These are phyloP conservation scores for Cephonodes hylas DNA, from an alignment of 2,888 invertebrate species.

Conservation along the genomic window DNA sequence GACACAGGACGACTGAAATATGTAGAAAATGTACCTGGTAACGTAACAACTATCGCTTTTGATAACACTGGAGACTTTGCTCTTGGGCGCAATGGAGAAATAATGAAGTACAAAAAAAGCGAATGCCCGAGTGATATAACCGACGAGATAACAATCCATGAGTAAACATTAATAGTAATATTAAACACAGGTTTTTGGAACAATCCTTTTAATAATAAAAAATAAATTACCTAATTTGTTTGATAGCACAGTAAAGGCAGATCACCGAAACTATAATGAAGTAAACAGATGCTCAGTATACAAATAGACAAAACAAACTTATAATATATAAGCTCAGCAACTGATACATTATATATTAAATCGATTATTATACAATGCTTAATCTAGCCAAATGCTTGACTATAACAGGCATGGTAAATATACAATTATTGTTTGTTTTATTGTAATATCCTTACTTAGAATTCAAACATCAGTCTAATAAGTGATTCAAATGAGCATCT, in stretches of 20 bases:
- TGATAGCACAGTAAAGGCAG: not conserved
- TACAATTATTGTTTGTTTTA: slow-evolving; percentile 9
- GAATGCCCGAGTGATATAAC: slow-evolving; percentile 41
- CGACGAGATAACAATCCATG: not conserved
- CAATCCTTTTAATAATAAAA: slow-evolving; percentile 37
- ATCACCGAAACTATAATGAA: not conserved
- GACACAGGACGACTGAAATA: slow-evolving; percentile 49
- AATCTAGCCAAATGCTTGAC: not conserved
- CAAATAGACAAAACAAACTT: not conserved
- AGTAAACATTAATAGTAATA: not conserved
- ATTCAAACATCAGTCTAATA: slow-evolving; percentile 10
- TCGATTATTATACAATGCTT: not conserved
- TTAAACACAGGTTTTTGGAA: slow-evolving; percentile 8
- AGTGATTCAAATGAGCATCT: not conserved
- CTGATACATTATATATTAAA: not conserved
- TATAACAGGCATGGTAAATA: slow-evolving; percentile 19
- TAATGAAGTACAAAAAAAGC: slow-evolving; percentile 56
- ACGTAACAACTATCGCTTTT: slow-evolving; percentile 63
- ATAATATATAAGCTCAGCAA: not conserved
- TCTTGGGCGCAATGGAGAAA: slow-evolving; percentile 53
- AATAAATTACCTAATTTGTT: slow-evolving; percentile 34
- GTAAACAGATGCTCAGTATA: not conserved
- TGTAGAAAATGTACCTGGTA: slow-evolving; percentile 51
- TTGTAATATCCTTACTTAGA: slow-evolving; percentile 1
- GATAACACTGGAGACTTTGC: slow-evolving; percentile 54